phyloP scores from a whole-genome alignment of 2,113 vertebrate species.

The Hippocampus barbouri region DNA sequence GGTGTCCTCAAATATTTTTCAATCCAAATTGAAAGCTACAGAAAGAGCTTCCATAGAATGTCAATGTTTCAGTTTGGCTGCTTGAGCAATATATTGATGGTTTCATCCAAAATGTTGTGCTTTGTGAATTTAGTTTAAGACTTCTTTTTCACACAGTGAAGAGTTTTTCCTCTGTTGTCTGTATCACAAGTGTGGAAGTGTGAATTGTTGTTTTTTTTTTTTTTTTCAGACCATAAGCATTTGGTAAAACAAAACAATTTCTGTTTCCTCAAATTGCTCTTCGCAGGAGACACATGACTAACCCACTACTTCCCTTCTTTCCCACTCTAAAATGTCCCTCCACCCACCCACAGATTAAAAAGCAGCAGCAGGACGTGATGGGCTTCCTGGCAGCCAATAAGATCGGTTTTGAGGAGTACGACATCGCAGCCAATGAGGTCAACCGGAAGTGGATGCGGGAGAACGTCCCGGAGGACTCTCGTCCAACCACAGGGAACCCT shows the following conservation, averaged over 20 bases:
- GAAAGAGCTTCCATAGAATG: no score
- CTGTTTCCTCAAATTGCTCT: conserved; percentile 23
- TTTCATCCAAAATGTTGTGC: no score
- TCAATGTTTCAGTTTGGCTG: no score
- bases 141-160: not conserved
- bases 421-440: conserved; percentile 89
- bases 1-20: no score
- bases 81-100: no score
- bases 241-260: conserved; percentile 10
- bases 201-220: not conserved
- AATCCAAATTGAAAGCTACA: no score
- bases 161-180: not conserved
- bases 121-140: no score
- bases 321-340: conserved; percentile 19
- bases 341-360: conserved; percentile 84
- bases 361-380: conserved; percentile 94
- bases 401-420: conserved; percentile 92
- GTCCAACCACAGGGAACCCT: conserved; percentile 84
- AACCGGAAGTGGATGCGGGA: conserved; percentile 97
- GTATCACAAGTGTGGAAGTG: conserved; percentile 14
- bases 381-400: conserved; percentile 91
- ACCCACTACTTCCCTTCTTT: conserved; percentile 45
- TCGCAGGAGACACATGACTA: conserved; percentile 17
- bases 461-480: conserved; percentile 84
- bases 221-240: conserved; percentile 1